Evolutionary conservation across 2,888 invertebrate genomes (phyloP), one percentile per base, ranked within the genome.

Genomic region (Aethes cnicana): DNA sequence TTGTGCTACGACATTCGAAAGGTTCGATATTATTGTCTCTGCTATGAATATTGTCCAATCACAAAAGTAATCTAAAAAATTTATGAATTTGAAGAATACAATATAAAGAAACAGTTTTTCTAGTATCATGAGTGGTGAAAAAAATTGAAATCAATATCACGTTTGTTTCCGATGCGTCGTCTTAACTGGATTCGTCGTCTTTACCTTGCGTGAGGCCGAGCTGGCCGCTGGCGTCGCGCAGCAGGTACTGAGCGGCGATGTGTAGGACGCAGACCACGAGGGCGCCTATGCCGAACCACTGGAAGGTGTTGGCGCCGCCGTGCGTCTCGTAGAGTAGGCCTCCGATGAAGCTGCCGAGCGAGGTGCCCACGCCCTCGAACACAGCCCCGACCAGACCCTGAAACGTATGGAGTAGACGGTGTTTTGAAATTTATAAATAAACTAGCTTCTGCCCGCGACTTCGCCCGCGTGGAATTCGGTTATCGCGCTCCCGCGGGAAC

Each of bases 351-450:
- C 95, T 96, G 25, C 96, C 96, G 7, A 93, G 72, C 0, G 96
- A 94, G 0, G 95, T 94, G 9, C 96, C 97, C 8, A 96, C 88
- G 9, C 97, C 97, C 85, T 97, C 97, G 72, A 96, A 97, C 36
- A 96, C 90, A 2, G 95, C 96, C 8, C 97, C 96, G 20, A 96
- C 94, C 30, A 97, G 82, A 46, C 97, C 97, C 93, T 95, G 80
- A 23, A 86, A 85, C n/a, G n/a, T n/a, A n/a, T n/a, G n/a, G n/a
- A n/a, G n/a, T n/a, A n/a, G n/a, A n/a, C n/a, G n/a, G n/a, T n/a
- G n/a, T n/a, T n/a, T n/a, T n/a, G n/a, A n/a, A n/a, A n/a, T n/a
- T n/a, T n/a, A n/a, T n/a, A n/a, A 37, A 39, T 3, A 12, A 43
- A 18, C 11, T 46, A 21, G 9, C 4, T 8, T 23, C 8, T 9